Evolutionary conservation across 30 jellyfish, hydroid and myxozoan genomes (phyloP), one percentile per base, ranked within the genome.

Genomic region (Pelagia noctiluca): DNA sequence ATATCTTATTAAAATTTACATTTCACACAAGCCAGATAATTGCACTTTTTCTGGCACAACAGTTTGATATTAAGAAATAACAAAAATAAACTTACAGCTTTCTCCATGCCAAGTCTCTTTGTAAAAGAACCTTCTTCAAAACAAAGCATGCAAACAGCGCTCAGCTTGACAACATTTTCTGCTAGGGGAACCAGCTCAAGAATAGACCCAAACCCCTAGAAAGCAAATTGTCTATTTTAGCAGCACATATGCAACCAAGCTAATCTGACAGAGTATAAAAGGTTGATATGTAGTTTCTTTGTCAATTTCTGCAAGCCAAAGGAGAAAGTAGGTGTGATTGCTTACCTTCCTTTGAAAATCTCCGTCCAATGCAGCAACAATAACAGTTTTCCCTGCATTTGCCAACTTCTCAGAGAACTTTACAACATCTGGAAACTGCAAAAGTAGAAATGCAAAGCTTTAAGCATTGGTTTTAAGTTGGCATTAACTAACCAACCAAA

Each of bases 311-410:
- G n/a, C n/a, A n/a, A n/a, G n/a, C n/a, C n/a, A n/a, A n/a, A n/a
- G n/a, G n/a, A n/a, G n/a, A 1, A 71, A 18, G 18, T 73, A n/a
- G 38, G 28, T 0, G 50, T 22, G 47, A 13, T 18, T 74, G 18
- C 66, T 38, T 48, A 88, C 99, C 93, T 94, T 88, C 32, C 99
- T 77, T 49, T 88, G 99, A 48, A 94, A 94, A 21, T 93, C 90
- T 21, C 99, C 99, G 77, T 94, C 99, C 66, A 94, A 75, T 3
- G 99, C 99, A 30, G 99, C 99, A 1, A 94, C 99, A 34, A 94
- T 78, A 1, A 94, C 97, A n/a, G 95, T 94, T 46, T 89, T 94
- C 37, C 96, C 96, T 47, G 37, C 29, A 71, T 85, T 83, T 21
- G 99, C 97, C 97, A 94, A 88, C 24, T 88, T 84, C 85, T 94